Evolutionary conservation across 2,888 invertebrate species (phyloP), one percentile per base, ranked within the genome.

Genomic region (Zhengitettix transpicula): DNA sequence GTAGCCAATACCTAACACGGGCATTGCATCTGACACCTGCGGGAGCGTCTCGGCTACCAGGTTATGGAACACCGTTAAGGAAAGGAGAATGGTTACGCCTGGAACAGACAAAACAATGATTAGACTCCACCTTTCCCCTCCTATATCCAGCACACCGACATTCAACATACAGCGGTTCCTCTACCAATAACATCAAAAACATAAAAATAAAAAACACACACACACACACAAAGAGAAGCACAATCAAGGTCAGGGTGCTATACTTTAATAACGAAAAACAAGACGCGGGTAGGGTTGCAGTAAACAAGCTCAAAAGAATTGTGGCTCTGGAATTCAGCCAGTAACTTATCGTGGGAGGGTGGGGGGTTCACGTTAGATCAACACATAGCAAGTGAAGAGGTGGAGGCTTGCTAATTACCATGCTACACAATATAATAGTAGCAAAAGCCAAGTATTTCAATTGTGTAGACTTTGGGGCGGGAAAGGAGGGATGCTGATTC

Each of bases 21-120:
- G 77, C 65, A 77, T 71, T 57, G 69, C 77, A 67, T 77, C 77
- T 54, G 78, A 77, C 57, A 78, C 78, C 63, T 76, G 77, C 56
- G 79, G 78, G 71, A 78, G 72, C 63, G 77, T 77, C 67, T 78
- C 78, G 40, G 78, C 78, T 64, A 79, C 78, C 65, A 78, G 72
- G 65, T 78, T 74, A 68, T 78, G 72, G 70, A 78, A 79, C 65
- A 79, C 78, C 71, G 78, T 78, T 70, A 79, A 69, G 58, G 78
- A 78, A 66, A 79, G 74, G 65, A 79, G 73, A 66, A 79, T 78
- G 63, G 79, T 79, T 64, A 79, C 78, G 66, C 78, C 78, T 78
- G 73, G 63, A 72, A 71, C 63, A 66, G 61, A 65, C 59, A 63
- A 64, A 64, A 65, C 64, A 62, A 54, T 55, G 51, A 63, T 65